These are phyloP conservation scores for Numida meleagris DNA, from an alignment of 2,113 vertebrate species.

Conservation along the genomic window DNA sequence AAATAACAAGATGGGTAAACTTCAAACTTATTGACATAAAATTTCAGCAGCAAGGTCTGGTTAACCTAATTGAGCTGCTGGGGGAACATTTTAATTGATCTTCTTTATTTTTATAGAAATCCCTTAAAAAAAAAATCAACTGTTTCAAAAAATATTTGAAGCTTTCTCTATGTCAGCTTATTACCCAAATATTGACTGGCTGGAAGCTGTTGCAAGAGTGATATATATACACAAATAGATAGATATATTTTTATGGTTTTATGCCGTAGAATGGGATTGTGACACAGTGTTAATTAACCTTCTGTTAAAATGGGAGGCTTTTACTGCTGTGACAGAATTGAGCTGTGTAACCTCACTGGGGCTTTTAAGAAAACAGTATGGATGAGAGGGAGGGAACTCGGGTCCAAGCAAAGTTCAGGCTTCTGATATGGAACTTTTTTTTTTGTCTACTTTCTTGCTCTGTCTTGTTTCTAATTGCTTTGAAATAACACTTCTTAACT, in stretches of 20 bases:
- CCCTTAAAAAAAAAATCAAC: not conserved
- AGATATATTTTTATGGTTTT: constrained; percentile 64
- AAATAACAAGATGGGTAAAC: not conserved
- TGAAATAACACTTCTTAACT: not conserved
- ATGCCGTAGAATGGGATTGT: not conserved
- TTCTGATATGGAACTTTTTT: not conserved
- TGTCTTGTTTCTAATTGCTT: not conserved
- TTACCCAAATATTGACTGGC: constrained; percentile 1
- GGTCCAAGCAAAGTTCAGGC: constrained; percentile 41
- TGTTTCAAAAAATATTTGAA: not conserved
- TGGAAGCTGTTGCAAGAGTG: constrained; percentile 15
- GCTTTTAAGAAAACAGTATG: not conserved
- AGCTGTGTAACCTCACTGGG: not conserved
- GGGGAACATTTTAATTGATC: not conserved
- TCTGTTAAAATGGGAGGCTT: not conserved
- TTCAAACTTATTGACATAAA: not conserved
- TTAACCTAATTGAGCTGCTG: not conserved
- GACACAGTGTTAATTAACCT: not conserved
- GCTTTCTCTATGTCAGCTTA: not conserved
- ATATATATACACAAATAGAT: not conserved
- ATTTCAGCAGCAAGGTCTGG: constrained; percentile 16
- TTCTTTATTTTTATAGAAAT: constrained; percentile 56
- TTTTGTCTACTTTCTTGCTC: not conserved
- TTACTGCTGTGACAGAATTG: not conserved
- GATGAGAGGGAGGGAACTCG: constrained; percentile 26